Evolutionary conservation across 2,888 invertebrate genomes (phyloP), one percentile per base, ranked within the genome.

Genomic region (Allolobophora icterica): DNA sequence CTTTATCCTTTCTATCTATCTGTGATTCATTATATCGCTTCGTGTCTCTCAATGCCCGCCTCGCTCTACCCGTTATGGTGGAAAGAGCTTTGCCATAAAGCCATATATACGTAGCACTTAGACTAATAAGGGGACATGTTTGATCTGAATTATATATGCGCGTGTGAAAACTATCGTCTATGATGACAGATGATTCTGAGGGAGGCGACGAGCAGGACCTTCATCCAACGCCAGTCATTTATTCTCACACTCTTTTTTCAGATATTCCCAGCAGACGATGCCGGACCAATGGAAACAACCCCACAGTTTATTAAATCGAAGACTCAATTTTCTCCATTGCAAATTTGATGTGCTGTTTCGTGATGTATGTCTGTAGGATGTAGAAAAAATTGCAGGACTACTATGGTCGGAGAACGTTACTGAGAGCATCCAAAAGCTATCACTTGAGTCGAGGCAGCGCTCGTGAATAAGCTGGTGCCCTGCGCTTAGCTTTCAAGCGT

Each of bases 131-230:
- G 71, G 71, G 11, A 71, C n/a, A n/a, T 71, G 71, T n/a, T 71
- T 71, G n/a, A n/a, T 71, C 30, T 6, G 30, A 8, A 24, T 21
- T 52, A n/a, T 71, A 4, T 30, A 6, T 58, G 58, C 71, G 11
- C 8, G 71, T 52, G 52, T 52, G 52, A 52, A 52, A 71, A 1
- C 6, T n/a, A 17, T 71, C 11, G 71, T 11, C 11, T 71, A 13
- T n/a, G 71, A 71, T 71, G 71, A 71, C 71, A 71, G 71, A 71
- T 71, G 71, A 71, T n/a, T 30, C n/a, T n/a, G 71, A 71, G 71
- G 8, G 71, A n/a, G 30, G n/a, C 71, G n/a, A 71, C 11, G 71
- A 30, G 52, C n/a, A 11, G 71, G 11, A n/a, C 5, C 6, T 42
- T 52, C 11, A 6, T 52, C 52, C 71, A 11, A 30, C 71, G n/a